Evolutionary conservation across 2,797 vertebrate species (phyloP).

Genomic region (Benthosema pterotum): DNA sequence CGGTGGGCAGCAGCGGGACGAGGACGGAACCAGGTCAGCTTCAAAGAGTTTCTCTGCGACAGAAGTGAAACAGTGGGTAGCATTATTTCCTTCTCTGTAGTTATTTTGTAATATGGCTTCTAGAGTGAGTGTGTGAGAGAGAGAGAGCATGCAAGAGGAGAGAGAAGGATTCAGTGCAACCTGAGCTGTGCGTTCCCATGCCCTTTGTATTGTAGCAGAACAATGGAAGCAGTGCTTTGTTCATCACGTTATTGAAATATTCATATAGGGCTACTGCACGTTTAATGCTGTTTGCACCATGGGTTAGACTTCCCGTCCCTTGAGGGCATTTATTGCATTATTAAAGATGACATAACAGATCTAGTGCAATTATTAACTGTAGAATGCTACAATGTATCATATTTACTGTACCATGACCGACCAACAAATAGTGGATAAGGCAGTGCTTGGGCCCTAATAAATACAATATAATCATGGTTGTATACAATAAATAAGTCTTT

Average conservation of each 20-base stretch:
- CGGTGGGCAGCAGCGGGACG: conserved; percentile 11
- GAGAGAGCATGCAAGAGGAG: conserved; percentile 21
- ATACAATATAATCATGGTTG: not conserved
- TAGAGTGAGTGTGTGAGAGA: conserved; percentile 9
- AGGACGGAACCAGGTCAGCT: conserved; percentile 20
- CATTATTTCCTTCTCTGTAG: conserved; percentile 37
- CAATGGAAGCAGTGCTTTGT: conserved; percentile 53
- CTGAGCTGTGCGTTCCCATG: conserved; percentile 73
- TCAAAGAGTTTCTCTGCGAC: conserved; percentile 45
- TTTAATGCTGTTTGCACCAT: not conserved
- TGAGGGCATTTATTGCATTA: not conserved
- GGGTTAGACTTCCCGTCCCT: not conserved
- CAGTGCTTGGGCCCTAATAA: not conserved
- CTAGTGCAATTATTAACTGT: no score
- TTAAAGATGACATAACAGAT: not conserved
- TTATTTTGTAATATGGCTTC: conserved; percentile 46
- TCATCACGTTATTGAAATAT: conserved; percentile 64
- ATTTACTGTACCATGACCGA: not conserved
- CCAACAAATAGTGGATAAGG: not conserved
- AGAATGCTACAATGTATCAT: not conserved
- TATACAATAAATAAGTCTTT: no score
- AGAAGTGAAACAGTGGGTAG: conserved; percentile 71
- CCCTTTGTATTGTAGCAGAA: conserved; percentile 58
- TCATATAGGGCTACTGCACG: conserved; percentile 32
- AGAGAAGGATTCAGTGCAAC: conserved; percentile 62